A percentile compares a stretch with the other conserved stretches of the same genome.
These are phyloP conservation scores for Rhodinocichla rosea DNA, from an alignment of 2,113 vertebrate species.

Conservation along the genomic window DNA sequence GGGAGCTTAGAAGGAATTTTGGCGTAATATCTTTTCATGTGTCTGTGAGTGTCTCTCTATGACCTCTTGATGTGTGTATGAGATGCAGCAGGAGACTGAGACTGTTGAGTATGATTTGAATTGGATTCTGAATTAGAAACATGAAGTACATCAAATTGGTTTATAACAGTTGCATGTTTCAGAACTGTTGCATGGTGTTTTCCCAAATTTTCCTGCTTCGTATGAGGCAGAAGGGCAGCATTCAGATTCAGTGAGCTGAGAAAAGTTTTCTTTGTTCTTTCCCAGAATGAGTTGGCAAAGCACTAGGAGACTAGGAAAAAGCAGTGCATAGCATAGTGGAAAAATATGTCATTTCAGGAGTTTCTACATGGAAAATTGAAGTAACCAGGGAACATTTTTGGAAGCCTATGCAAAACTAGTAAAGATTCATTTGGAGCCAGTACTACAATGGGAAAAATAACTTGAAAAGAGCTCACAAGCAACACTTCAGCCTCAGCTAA, in stretches of 20 bases:
- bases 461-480: neutral
- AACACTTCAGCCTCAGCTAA: neutral
- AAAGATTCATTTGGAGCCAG: neutral
- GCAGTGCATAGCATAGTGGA: neutral
- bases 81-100: neutral
- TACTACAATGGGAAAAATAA: neutral
- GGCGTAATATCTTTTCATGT: too few relatives aligned
- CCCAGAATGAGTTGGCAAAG: neutral
- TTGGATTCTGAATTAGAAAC: neutral
- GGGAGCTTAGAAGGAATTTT: neutral
- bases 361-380: neutral
- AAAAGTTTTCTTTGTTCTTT: neutral
- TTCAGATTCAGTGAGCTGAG: conserved; percentile 6
- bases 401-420: neutral
- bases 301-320: neutral
- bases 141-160: neutral
- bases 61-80: neutral
- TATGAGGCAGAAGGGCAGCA: neutral
- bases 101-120: neutral
- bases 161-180: neutral
- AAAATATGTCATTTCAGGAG: neutral
- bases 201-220: neutral
- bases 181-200: neutral
- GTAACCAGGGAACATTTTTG: neutral
- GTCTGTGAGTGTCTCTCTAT: neutral